Conservation (phyloP, 2,888 invertebrate genomes). For the Caenorhabditis virilis region DNA sequence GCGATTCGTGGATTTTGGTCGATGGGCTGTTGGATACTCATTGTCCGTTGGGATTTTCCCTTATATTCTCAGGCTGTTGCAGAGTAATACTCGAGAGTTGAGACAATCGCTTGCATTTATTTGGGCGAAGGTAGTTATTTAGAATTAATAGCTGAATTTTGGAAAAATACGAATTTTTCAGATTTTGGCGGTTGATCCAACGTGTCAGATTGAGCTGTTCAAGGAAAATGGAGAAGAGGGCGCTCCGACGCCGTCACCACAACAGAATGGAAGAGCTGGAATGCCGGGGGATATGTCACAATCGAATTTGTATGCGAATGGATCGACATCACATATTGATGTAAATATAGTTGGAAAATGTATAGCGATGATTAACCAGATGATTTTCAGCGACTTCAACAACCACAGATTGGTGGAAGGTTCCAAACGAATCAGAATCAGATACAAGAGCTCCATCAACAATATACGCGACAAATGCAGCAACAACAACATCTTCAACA, state of each 20-base stretch:
- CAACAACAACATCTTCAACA: constrained; percentile 2
- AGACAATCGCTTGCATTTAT: constrained; percentile 92
- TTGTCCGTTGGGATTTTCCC: constrained; percentile 95
- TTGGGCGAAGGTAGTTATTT: constrained; percentile 81
- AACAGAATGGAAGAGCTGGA: constrained; percentile 10
- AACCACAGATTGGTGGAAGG: constrained; percentile 2
- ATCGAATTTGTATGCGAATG: background rate
- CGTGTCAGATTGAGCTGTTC: constrained; percentile 85
- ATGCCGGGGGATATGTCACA: constrained; percentile 10
- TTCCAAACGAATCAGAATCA: background rate
- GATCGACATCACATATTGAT: background rate
- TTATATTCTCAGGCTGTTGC: constrained; percentile 88
- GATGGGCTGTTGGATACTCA: constrained; percentile 85
- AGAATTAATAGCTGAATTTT: too few relatives aligned
- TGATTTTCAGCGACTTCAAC: constrained; percentile 12
- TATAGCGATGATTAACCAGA: too few relatives aligned
- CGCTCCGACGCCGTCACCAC: constrained; percentile 6
- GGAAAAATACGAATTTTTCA: constrained; percentile 1
- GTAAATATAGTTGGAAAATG: too few relatives aligned
- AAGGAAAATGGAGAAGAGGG: constrained; percentile 42
- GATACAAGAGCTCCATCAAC: background rate
- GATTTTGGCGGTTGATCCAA: constrained; percentile 88
- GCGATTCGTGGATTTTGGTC: constrained; percentile 89
- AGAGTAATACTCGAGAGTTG: constrained; percentile 79
- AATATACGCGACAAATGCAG: background rate